Base-by-base conservation (phyloP, 2,113 vertebrate species). In the Python bivittatus region DNA sequence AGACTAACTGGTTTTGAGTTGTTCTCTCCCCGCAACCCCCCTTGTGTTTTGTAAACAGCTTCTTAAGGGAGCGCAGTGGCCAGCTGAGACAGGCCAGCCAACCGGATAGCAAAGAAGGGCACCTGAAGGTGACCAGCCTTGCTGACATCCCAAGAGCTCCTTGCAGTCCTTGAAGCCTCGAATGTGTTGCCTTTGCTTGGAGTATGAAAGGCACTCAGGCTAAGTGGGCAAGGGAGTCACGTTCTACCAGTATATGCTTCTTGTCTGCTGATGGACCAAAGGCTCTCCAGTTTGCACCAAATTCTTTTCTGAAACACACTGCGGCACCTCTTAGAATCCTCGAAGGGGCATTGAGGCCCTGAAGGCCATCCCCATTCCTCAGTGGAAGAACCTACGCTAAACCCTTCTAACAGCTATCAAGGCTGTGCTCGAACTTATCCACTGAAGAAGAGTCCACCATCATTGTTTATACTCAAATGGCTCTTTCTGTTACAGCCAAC, bases 1-100 rank as follows among this genome's bases (percentile, higher is more conserved):
- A 68, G 48, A 56, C 48, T 56, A 86, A 56, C 88, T 86, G 83
- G 92, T 92, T 92, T 72, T 44, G n/a, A 72, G 88, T 33, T 23
- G 27, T n/a, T 22, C 23, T n/a, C 15, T 86, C 44, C 52, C 58
- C 15, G 10, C 11, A 7, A 3, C 33, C 11, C 0, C 22, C 17
- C 13, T 3, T 6, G 11, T 86, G 88, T 92, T 92, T 90, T 86
- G 92, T 64, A 42, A 92, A 90, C 88, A 90, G 48, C 2, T 56
- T 17, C 88, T n/a, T 25, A 10, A 15, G 72, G 29, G 9, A 29
- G 68, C 61, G n/a, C 6, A 1, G 23, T 13, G 86, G 11, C 56
- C 38, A 38, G 2, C 86, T 83, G 90, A 86, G 68, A 27, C 23
- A 56, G 27, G 52, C n/a, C 29, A 23, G 29, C 44, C 42, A 33